Evolutionary conservation across 1,140 invertebrate genomes (phyloP), one percentile per base, ranked within the genome.

Genomic region (Asbolus verrucosus): DNA sequence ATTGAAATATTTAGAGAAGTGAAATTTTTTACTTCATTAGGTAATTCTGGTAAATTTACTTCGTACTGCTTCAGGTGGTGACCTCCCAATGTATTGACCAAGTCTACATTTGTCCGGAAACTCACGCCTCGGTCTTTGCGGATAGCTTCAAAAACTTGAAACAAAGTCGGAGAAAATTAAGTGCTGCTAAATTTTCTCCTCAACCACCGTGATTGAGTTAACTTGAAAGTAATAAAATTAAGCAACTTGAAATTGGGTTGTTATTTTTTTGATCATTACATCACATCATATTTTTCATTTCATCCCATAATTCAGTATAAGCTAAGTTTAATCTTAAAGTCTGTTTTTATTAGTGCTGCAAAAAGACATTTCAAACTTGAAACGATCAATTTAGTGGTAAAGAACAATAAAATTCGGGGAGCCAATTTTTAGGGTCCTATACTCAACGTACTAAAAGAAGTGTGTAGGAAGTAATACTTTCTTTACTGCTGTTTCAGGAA

Each of bases 181-280:
- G 46, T 54, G 46, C 27, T 54, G 46, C 19, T 54, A 54, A 54
- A 54, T 54, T 54, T 54, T 54, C 19, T 21, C 21, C 46, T 54
- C 46, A 14, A 21, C 13, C 46, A 21, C 46, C 46, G 11, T n/a
- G n/a, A n/a, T n/a, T n/a, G n/a, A n/a, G n/a, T n/a, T n/a, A n/a
- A n/a, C n/a, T n/a, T n/a, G n/a, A n/a, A n/a, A 54, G 21, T 54
- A 54, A 54, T 54, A 27, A 54, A 54, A 54, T 54, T 54, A 54
- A 54, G 46, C 46, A 54, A 21, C 46, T 54, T 19, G 24, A 21
- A 54, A 27, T 54, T 54, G n/a, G 24, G 19, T 9, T 14, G 21
- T 54, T 54, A 54, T 54, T 54, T n/a, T n/a, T n/a, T n/a, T n/a
- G n/a, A n/a, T n/a, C n/a, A n/a, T n/a, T n/a, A n/a, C n/a, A n/a